Base-by-base conservation (phyloP, 1,140 invertebrate genomes). In the Procambarus virginalis region DNA sequence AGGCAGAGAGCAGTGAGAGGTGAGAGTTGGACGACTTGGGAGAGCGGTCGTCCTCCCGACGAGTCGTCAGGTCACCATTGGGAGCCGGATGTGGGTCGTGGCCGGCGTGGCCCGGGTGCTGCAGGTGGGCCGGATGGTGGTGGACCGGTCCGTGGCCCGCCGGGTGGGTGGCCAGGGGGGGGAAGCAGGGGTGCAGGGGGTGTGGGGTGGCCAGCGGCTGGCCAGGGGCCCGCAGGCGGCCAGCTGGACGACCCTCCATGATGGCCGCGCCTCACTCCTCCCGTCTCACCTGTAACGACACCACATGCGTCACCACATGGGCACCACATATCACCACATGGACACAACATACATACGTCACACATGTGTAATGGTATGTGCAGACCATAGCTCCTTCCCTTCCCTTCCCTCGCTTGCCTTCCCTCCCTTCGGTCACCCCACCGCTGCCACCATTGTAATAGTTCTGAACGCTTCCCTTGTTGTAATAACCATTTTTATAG, bases 11-110 rank as follows among this genome's bases (percentile, higher is more conserved):
- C 3, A 91, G 75, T 17, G 86, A 89, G 34, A 89, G 86, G 82
- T 91, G 91, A 5, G 91, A 91, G 3, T 85, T 79, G 10, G 86
- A 89, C 55, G 91, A 91, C 68, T 91, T 91, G 58, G 91, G 86
- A 8, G 91, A 91, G n/a, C 82, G 78, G 46, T 91, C 91, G 14
- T 91, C 91, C 3, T 89, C 91, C 20, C 90, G 48, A 14, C 90
- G 73, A 3, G 80, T 70, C 17, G 84, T 77, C 34, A 84, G 51
- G 49, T 91, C 90, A 17, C 84, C 90, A 55, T 86, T 86, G n/a
- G 83, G 80, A 34, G 84, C 84, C n/a, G 78, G 45, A 79, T 58
- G 79, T 14, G 49, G 49, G 20, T 78, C 76, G 85, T 87, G 55
- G 55, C 77, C 34, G 77, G 60, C 12, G 76, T 64, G 45, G 34